Conservation (phyloP, 2,888 invertebrate species). For the Lasiommata megera region DNA sequence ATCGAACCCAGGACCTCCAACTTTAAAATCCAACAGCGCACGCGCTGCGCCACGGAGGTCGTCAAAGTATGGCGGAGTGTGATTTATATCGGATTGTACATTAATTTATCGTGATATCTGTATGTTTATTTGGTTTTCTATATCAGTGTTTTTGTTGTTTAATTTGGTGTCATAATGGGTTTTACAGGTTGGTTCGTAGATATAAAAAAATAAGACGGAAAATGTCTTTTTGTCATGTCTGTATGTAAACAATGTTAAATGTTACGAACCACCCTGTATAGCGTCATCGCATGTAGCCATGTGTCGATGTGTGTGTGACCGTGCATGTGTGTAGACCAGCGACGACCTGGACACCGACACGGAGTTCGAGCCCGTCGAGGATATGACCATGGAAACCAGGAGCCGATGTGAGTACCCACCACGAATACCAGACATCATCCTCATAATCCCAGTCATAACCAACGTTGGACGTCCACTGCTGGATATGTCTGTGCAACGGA, state of each 20-base stretch:
- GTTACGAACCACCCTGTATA: slow-evolving; percentile 12
- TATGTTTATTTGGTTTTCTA: background rate
- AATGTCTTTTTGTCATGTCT: no score
- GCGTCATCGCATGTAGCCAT: slow-evolving; percentile 19
- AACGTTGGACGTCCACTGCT: no score
- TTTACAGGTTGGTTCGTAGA: background rate
- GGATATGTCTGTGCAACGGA: no score
- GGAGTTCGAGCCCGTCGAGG: slow-evolving; percentile 85
- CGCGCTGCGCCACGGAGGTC: no score
- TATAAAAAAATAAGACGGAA: background rate
- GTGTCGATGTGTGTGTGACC: slow-evolving; percentile 26
- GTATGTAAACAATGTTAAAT: no score
- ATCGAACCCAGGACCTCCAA: no score
- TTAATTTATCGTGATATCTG: background rate
- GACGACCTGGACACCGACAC: slow-evolving; percentile 86
- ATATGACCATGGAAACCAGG: slow-evolving; percentile 85
- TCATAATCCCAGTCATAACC: no score
- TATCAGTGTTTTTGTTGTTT: background rate
- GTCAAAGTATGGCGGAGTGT: no score
- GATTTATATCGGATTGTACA: no score
- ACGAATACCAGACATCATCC: no score
- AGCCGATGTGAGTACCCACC: slow-evolving; percentile 83
- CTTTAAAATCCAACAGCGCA: no score
- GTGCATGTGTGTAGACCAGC: slow-evolving; percentile 73
- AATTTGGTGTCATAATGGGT: background rate